These are phyloP conservation scores for Endomychus coccineus DNA, from an alignment of 2,888 invertebrate genomes.

Conservation along the genomic window DNA sequence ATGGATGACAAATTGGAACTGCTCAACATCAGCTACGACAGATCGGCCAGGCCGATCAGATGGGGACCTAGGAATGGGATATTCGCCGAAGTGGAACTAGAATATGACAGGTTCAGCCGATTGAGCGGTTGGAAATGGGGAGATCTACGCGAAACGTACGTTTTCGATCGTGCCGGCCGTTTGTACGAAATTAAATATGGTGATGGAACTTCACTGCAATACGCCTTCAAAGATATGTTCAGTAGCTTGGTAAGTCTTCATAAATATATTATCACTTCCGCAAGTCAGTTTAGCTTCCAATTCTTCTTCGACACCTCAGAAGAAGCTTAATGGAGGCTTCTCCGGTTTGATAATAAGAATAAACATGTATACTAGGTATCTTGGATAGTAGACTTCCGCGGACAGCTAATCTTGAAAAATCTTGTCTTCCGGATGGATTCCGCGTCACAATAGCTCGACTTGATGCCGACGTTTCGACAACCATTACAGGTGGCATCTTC, in stretches of 20 bases:
- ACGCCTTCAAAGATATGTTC: constrained; percentile 87
- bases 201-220: constrained; percentile 83
- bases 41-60: constrained; percentile 74
- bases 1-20: constrained; percentile 82
- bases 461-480: too few relatives aligned
- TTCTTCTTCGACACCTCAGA: too few relatives aligned
- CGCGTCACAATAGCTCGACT: too few relatives aligned
- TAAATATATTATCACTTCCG: too few relatives aligned
- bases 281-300: too few relatives aligned
- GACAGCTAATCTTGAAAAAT: too few relatives aligned
- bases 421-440: too few relatives aligned
- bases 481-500: too few relatives aligned
- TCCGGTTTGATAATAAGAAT: too few relatives aligned
- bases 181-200: constrained; percentile 85
- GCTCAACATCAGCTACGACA: constrained; percentile 79
- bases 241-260: constrained; percentile 60
- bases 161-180: constrained; percentile 83
- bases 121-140: constrained; percentile 91
- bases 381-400: too few relatives aligned
- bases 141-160: constrained; percentile 80
- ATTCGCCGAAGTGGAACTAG: constrained; percentile 82
- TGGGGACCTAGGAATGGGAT: constrained; percentile 81
- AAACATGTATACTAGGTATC: too few relatives aligned
- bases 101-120: constrained; percentile 86
- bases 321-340: too few relatives aligned